Evolutionary conservation across 2,888 invertebrate genomes (phyloP), one percentile per base, ranked within the genome.

Genomic region (Sphaerophoria taeniata): DNA sequence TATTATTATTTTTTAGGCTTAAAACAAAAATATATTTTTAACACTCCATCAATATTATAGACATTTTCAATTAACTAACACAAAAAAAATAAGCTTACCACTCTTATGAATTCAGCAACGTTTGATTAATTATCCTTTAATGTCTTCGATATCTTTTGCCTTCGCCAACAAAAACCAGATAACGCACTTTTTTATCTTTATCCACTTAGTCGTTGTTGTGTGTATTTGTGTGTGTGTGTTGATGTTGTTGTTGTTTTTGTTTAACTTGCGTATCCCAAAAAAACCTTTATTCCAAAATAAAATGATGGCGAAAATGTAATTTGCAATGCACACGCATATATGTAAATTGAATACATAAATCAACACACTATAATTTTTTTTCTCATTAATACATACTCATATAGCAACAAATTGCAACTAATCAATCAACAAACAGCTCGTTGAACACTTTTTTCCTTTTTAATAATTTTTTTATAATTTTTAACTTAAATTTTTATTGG

Each of bases 101-200:
- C 69, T 65, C 49, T 70, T 77, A 70, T 76, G 81, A 70, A 43
- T 81, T 76, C 81, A 81, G 81, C 70, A 81, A 60, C 58, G 53
- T 65, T 14, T 85, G 65, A 73, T 77, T 85, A 85, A 85, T 85
- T 85, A 85, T 85, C 85, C 85, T 70, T 81, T 81, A 81, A 81
- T 76, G 72, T 61, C 61, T 81, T 72, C 72, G 76, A 85, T 81
- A 45, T 63, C 58, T 69, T 2, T 51, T 24, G 47, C 60, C 53
- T 67, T 53, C 65, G 49, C 51, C 45, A 56, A 12, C 61, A 9
- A 5, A 76, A 34, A 55, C n/a, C 69, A 43, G 47, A 43, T 39
- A 49, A 67, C 34, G 11, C n/a, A 53, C 51, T 34, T 47, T 51
- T 39, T 43, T 43, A 43, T 61, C 9, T 67, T 67, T 53, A 67